Conservation (phyloP, 2,797 vertebrate genomes). For the Gallirallus australis region DNA sequence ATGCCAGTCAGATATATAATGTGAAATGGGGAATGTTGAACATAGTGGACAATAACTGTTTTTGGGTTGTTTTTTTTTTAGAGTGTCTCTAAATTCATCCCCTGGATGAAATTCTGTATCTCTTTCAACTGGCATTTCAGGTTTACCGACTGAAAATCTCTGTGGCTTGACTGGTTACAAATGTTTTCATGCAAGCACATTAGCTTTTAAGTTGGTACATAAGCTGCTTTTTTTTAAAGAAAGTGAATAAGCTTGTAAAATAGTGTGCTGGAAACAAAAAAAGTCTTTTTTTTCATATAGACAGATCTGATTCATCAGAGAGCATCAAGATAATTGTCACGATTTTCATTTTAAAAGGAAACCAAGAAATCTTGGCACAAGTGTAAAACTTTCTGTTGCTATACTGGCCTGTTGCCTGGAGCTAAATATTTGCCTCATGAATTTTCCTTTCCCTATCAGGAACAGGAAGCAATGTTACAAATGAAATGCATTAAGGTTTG, state of each 20-base stretch:
- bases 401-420: slow-evolving; percentile 78
- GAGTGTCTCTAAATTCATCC: slow-evolving; percentile 33
- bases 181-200: slow-evolving; percentile 76
- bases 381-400: slow-evolving; percentile 80
- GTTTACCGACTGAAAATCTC: slow-evolving; percentile 67
- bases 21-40: slow-evolving; percentile 5
- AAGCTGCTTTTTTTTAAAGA: slow-evolving; percentile 70
- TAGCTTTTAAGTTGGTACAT: slow-evolving; percentile 75
- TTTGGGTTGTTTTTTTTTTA: background rate
- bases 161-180: slow-evolving; percentile 75
- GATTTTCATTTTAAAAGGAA: slow-evolving; percentile 83
- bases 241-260: slow-evolving; percentile 78
- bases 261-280: slow-evolving; percentile 71
- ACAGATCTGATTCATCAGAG: slow-evolving; percentile 81
- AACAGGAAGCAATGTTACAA: slow-evolving; percentile 81
- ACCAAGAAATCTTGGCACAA: slow-evolving; percentile 79
- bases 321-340: slow-evolving; percentile 85
- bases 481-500: slow-evolving; percentile 76
- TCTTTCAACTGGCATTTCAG: slow-evolving; percentile 61
- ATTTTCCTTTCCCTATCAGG: slow-evolving; percentile 77
- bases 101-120: slow-evolving; percentile 7
- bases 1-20: background rate
- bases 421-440: slow-evolving; percentile 79
- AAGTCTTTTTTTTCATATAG: slow-evolving; percentile 74
- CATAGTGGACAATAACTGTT: background rate